phyloP scores from a whole-genome alignment of 2,113 vertebrate genomes.

The Amphiprion ocellaris region DNA sequence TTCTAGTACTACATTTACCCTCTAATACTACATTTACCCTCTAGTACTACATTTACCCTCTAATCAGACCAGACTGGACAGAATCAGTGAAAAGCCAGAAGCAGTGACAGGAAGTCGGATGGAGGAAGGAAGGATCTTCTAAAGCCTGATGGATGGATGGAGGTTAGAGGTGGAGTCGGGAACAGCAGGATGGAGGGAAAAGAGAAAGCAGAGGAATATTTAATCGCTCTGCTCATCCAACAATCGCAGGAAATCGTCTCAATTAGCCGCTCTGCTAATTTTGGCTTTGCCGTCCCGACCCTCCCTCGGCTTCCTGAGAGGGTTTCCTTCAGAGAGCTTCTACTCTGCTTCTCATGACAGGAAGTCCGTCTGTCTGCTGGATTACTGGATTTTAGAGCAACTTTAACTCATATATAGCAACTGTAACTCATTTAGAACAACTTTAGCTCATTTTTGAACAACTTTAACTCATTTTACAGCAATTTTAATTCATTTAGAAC shows the following conservation, averaged over 20 bases:
- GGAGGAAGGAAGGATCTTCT: slow-evolving; percentile 9
- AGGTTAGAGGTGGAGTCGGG: too few relatives aligned
- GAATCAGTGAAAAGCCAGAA: slow-evolving; percentile 1
- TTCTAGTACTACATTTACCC: too few relatives aligned
- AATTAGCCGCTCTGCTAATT: slow-evolving; percentile 79
- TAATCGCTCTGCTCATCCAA: slow-evolving; percentile 76
- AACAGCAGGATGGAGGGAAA: slow-evolving; percentile 22
- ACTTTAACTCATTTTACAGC: too few relatives aligned
- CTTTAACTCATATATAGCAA: too few relatives aligned
- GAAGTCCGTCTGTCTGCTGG: slow-evolving; percentile 70
- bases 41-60: too few relatives aligned
- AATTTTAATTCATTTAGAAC: too few relatives aligned
- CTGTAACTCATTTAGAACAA: too few relatives aligned
- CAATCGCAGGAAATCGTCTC: slow-evolving; percentile 85
- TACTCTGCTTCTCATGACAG: slow-evolving; percentile 71
- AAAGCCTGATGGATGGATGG: slow-evolving; percentile 16
- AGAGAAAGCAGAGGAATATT: slow-evolving; percentile 69
- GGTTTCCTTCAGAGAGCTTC: slow-evolving; percentile 74
- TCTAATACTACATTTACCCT: too few relatives aligned
- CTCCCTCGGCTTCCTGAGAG: slow-evolving; percentile 77
- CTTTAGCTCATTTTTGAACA: too few relatives aligned
- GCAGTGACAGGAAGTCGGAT: slow-evolving; percentile 57
- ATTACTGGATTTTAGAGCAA: too few relatives aligned
- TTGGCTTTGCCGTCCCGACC: slow-evolving; percentile 67
- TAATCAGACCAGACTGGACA: too few relatives aligned